Base-by-base conservation (phyloP, 2,888 invertebrate genomes). In the Merodon equestris region DNA sequence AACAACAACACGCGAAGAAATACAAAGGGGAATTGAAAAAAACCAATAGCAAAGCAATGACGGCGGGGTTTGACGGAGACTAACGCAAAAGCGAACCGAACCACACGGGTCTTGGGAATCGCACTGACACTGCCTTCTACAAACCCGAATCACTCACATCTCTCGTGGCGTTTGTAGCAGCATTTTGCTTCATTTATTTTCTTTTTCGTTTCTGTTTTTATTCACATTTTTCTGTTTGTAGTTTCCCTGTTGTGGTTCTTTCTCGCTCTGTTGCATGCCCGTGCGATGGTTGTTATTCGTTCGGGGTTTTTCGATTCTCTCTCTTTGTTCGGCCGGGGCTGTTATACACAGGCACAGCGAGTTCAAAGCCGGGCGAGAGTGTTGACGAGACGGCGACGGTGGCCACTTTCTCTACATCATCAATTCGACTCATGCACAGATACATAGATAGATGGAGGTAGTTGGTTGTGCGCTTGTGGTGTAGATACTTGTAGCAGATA, bases 251-350 rank as follows among this genome's bases (percentile, higher is more conserved):
- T 70, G 63, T 75, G 70, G 40, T 53, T 64, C 75, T 75, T 58
- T 34, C 38, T 15, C 40, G 17, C 51, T 42, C 44, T n/a, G 9
- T 40, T 50, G 56, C n/a, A 14, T 17, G 14, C 53, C 38, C 7
- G 47, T 13, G 40, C 15, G 38, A 56, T 27, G 51, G 38, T 27
- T 44, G 58, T 56, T 68, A 56, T 74, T 56, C 57, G 38, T 64
- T 47, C 68, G 18, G 74, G 58, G 61, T 68, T 60, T 63, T 53
- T 53, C 50, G 50, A 40, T 51, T 58, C 27, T 63, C 53, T 68
- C 68, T 79, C 74, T 73, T 61, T 58, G 64, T 74, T 64, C 15
- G 34, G 74, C 68, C 74, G 79, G 79, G 79, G 64, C 74, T 74
- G 68, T 79, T 60, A 1, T 1, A 1, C n/a, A 38, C 34, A 36